phyloP scores from a whole-genome alignment of 2,888 invertebrate species.

The Smittia aterrima region DNA sequence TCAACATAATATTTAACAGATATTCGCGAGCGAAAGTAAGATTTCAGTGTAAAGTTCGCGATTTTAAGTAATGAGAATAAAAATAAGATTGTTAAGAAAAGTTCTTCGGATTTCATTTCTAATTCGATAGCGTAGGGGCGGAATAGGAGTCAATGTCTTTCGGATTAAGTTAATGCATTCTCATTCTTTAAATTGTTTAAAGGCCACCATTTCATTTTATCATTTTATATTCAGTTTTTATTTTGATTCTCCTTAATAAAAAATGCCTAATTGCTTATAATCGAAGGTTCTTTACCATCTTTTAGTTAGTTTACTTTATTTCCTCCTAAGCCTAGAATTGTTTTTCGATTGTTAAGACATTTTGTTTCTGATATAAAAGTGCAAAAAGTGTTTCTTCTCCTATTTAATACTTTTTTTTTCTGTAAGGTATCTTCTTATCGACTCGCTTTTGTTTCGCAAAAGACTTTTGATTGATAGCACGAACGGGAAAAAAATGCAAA shows the following conservation, averaged over 20 bases:
- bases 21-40: neutral
- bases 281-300: neutral
- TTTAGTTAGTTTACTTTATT: neutral
- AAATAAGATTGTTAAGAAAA: neutral
- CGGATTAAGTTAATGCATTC: conserved; percentile 1
- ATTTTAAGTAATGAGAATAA: neutral
- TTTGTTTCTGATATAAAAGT: conserved; percentile 3
- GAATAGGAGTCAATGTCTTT: neutral
- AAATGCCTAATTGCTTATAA: neutral
- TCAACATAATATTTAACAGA: conserved; percentile 8
- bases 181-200: neutral
- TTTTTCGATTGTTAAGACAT: conserved; percentile 8
- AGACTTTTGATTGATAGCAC: no score
- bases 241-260: neutral
- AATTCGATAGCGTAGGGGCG: neutral
- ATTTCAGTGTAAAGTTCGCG: no score
- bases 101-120: neutral
- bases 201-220: conserved; percentile 1
- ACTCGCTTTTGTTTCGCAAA: no score
- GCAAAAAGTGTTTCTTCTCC: neutral
- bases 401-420: neutral
- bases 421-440: neutral
- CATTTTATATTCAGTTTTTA: neutral
- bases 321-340: neutral
- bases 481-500: no score